Percentiles rank a stretch among this genome's conserved stretches.
phyloP scores from a whole-genome alignment of 2,888 invertebrate species.

The Adineta ricciae region DNA sequence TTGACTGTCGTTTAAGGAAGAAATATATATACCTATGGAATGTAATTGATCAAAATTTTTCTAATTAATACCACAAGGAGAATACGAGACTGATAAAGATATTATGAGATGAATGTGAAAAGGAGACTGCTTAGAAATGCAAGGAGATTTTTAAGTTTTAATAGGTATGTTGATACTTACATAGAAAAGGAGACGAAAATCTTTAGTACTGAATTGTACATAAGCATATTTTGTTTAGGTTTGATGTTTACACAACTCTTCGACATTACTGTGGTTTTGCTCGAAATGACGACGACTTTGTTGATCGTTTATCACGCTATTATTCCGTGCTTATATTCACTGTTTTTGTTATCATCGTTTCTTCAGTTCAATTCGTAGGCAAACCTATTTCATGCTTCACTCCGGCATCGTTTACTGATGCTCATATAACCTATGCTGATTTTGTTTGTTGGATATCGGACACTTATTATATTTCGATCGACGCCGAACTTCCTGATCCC shows the following conservation, averaged over 20 bases:
- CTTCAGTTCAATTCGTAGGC: conserved; percentile 29
- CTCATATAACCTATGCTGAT: conserved; percentile 27
- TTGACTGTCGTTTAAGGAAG: not conserved
- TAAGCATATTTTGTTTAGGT: not conserved
- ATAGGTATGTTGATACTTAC: too few relatives aligned
- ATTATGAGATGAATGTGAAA: not conserved
- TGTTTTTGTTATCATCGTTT: conserved; percentile 10
- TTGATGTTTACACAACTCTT: not conserved
- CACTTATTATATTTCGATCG: conserved; percentile 29
- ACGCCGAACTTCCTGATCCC: conserved; percentile 7
- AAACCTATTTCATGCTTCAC: conserved; percentile 29
- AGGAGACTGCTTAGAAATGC: too few relatives aligned
- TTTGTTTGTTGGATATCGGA: conserved; percentile 33
- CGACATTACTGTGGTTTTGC: conserved; percentile 12
- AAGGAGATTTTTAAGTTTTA: too few relatives aligned
- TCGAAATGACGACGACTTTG: conserved; percentile 32
- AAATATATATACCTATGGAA: not conserved
- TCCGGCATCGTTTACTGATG: conserved; percentile 21
- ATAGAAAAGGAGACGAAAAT: too few relatives aligned
- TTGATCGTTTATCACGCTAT: conserved; percentile 24
- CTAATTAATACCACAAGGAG: too few relatives aligned
- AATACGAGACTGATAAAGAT: too few relatives aligned
- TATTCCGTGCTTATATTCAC: conserved; percentile 25
- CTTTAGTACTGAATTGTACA: too few relatives aligned
- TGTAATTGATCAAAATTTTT: too few relatives aligned